phyloP scores from a whole-genome alignment of 2,113 vertebrate species.

The Callocephalon fimbriatum region DNA sequence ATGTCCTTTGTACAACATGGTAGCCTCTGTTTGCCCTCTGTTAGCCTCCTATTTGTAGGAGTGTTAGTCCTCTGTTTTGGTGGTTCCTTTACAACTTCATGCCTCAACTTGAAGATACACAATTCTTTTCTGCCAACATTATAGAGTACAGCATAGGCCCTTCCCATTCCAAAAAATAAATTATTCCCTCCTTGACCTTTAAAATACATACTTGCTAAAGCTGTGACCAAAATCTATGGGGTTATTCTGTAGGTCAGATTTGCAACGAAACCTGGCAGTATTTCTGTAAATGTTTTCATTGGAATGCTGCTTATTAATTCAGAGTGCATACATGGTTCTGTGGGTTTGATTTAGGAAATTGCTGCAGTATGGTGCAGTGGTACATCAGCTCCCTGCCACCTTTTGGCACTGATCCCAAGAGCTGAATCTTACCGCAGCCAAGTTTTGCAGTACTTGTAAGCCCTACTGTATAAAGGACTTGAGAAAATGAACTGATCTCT shows the following conservation, averaged over 20 bases:
- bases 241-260: background rate
- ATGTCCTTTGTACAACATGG: background rate
- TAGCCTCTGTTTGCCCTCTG: background rate
- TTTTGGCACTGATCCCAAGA: constrained; percentile 41
- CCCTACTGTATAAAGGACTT: background rate
- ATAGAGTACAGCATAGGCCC: background rate
- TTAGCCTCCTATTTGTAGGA: background rate
- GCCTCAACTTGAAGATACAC: background rate
- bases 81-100: background rate
- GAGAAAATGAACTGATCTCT: background rate
- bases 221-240: background rate
- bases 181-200: background rate
- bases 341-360: constrained; percentile 22
- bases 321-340: background rate
- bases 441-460: constrained; percentile 1
- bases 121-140: background rate
- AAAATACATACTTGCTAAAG: background rate
- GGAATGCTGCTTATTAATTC: constrained; percentile 40
- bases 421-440: background rate
- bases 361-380: constrained; percentile 61
- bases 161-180: background rate
- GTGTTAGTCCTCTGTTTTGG: background rate
- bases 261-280: background rate
- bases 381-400: constrained; percentile 31
- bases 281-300: background rate